A percentile compares a stretch with the other conserved stretches of the same genome.
phyloP scores from a whole-genome alignment of 2,113 vertebrate genomes.

The Probosciger aterrimus region DNA sequence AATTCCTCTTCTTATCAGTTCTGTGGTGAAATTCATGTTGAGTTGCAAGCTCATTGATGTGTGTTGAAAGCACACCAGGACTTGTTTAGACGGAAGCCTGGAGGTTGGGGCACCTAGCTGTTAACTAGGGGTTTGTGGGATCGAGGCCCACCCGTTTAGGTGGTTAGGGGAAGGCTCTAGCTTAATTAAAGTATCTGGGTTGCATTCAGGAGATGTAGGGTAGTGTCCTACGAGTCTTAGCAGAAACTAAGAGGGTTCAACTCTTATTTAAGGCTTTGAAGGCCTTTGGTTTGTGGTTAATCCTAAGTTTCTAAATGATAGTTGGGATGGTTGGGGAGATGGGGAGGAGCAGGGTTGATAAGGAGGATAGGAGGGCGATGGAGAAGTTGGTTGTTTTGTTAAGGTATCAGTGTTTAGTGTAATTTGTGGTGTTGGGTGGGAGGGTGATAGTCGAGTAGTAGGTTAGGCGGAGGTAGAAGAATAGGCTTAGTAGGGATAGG shows the following conservation, averaged over 20 bases:
- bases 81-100: not conserved
- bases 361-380: too few species aligned
- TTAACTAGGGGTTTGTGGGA: not conserved
- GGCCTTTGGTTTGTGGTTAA: not conserved
- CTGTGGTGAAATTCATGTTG: not conserved
- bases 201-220: not conserved
- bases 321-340: fast-evolving
- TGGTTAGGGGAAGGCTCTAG: not conserved
- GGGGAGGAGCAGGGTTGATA: fast-evolving
- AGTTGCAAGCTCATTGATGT: not conserved
- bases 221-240: fast-evolving
- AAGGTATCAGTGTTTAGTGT: fast-evolving
- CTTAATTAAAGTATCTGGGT: not conserved
- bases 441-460: not conserved
- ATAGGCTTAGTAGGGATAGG: fast-evolving
- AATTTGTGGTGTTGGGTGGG: fast-evolving
- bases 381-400: fast-evolving
- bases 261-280: not conserved
- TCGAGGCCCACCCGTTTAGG: not conserved
- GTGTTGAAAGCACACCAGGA: fast-evolving
- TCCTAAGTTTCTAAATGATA: not conserved
- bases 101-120: not conserved
- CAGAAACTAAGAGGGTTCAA: not conserved
- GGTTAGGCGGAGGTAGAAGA: not conserved
- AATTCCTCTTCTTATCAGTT: not conserved